phyloP scores from a whole-genome alignment of 1,140 invertebrate genomes.

The Bombus impatiens region DNA sequence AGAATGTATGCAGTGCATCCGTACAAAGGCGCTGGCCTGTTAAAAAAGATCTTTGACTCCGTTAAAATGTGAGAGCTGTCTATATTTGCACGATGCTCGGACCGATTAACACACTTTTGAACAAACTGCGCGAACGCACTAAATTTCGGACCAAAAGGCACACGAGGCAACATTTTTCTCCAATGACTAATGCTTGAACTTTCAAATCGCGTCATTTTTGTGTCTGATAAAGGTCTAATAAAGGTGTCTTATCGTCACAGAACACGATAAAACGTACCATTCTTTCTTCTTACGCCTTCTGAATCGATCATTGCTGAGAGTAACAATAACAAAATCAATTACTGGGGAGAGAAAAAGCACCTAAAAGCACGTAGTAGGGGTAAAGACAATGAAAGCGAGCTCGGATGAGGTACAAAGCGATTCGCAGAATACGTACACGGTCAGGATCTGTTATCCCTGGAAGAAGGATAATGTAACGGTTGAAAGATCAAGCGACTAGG shows the following conservation, averaged over 20 bases:
- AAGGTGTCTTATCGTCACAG: no score
- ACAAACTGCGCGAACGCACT: not conserved
- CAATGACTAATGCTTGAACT: not conserved
- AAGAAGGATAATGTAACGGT: slow-evolving; percentile 41
- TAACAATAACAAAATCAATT: not conserved
- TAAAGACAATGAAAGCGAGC: slow-evolving; percentile 22
- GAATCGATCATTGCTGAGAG: not conserved
- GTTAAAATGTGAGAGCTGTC: not conserved
- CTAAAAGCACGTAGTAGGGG: not conserved
- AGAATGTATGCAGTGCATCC: not conserved
- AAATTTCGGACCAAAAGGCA: not conserved
- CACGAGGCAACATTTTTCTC: not conserved
- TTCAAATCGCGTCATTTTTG: not conserved
- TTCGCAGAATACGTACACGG: slow-evolving; percentile 36
- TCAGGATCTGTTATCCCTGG: slow-evolving; percentile 47
- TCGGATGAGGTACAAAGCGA: slow-evolving; percentile 12
- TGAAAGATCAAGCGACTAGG: slow-evolving; percentile 28
- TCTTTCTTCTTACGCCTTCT: not conserved
- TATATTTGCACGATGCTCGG: not conserved
- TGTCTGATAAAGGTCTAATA: not conserved
- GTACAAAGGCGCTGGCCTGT: not conserved
- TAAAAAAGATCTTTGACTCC: not conserved
- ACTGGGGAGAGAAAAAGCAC: not conserved
- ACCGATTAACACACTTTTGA: not conserved
- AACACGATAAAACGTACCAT: not conserved